Evolutionary conservation across 2,888 invertebrate species (phyloP).

Genomic region (Coecobrya sp.): DNA sequence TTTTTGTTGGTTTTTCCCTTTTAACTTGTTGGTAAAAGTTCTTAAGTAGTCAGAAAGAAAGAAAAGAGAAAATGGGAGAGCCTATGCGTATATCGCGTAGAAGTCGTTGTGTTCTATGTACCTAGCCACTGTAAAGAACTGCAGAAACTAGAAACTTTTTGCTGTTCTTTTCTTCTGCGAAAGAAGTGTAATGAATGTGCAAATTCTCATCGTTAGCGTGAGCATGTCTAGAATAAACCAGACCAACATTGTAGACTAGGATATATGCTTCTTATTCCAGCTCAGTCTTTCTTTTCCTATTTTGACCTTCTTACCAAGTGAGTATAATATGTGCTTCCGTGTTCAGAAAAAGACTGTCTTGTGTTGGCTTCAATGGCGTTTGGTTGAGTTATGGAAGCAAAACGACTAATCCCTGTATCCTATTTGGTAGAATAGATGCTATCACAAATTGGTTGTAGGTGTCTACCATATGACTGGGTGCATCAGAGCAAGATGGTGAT

Average conservation of each 20-base stretch:
- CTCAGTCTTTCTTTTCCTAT: background rate
- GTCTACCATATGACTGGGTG: constrained; percentile 3
- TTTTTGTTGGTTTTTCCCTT: constrained; percentile 35
- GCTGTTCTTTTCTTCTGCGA: background rate
- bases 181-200: constrained; percentile 29
- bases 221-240: background rate
- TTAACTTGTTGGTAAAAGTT: constrained; percentile 45
- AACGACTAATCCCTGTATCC: background rate
- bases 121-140: background rate
- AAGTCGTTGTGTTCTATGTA: background rate
- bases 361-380: background rate
- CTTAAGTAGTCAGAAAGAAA: constrained; percentile 19
- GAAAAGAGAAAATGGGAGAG: background rate
- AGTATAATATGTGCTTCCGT: background rate
- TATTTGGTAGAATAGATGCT: background rate
- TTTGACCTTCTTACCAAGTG: constrained; percentile 31
- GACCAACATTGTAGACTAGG: constrained; percentile 20
- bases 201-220: constrained; percentile 33
- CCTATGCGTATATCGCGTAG: background rate
- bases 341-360: background rate
- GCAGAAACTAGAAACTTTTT: constrained; percentile 15
- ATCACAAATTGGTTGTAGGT: constrained; percentile 25
- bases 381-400: background rate
- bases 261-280: background rate
- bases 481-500: constrained; percentile 40